phyloP scores from a whole-genome alignment of 2,888 invertebrate species.

The Lymantria monacha region DNA sequence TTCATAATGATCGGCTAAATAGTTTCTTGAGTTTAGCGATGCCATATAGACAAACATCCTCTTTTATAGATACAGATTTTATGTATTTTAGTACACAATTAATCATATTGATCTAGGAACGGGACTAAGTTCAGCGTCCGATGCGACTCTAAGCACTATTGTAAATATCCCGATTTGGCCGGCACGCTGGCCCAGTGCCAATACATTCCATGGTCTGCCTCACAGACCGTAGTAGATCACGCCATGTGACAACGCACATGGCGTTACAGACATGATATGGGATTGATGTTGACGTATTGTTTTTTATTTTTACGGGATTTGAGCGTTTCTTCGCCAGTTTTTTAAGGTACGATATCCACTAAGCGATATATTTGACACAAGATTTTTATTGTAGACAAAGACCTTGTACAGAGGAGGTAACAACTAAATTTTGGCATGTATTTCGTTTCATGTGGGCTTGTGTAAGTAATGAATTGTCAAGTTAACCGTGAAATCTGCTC shows the following conservation, averaged over 20 bases:
- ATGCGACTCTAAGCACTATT: constrained; percentile 35
- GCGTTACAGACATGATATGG: constrained; percentile 9
- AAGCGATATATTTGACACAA: too few relatives aligned
- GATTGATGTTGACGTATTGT: background rate
- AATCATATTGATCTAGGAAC: constrained; percentile 8
- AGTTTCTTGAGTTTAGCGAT: too few relatives aligned
- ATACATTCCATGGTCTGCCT: constrained; percentile 41
- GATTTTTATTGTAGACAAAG: too few relatives aligned
- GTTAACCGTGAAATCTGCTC: too few relatives aligned
- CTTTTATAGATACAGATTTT: too few relatives aligned
- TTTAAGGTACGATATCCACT: background rate
- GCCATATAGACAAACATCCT: too few relatives aligned
- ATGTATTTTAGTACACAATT: constrained; percentile 1
- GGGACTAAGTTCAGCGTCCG: constrained; percentile 44
- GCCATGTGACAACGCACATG: constrained; percentile 51
- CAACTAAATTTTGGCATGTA: too few relatives aligned
- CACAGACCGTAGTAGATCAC: constrained; percentile 37
- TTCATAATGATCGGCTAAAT: too few relatives aligned
- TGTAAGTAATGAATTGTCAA: too few relatives aligned
- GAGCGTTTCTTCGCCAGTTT: background rate
- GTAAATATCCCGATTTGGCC: constrained; percentile 63
- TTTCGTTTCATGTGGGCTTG: too few relatives aligned
- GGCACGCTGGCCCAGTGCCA: constrained; percentile 57
- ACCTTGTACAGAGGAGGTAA: too few relatives aligned
- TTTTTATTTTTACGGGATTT: background rate